These are phyloP conservation scores for Eilema depressum DNA, from an alignment of 2,888 invertebrate genomes.

Conservation along the genomic window DNA sequence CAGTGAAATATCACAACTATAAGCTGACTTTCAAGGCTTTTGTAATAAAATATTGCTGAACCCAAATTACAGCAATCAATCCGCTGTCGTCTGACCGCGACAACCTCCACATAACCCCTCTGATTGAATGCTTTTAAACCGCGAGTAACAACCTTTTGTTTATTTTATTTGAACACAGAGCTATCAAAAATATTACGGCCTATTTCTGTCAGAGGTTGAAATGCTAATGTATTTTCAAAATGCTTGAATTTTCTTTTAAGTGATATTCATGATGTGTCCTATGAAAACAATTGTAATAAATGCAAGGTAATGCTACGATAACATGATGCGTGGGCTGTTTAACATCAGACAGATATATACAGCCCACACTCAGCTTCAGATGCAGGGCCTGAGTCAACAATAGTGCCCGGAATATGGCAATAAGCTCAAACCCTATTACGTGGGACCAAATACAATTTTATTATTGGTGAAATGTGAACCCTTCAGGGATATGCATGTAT, in stretches of 20 bases:
- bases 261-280: no score
- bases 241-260: neutral
- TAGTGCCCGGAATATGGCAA: no score
- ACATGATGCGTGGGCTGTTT: no score
- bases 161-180: neutral
- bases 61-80: neutral
- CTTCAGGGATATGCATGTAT: no score
- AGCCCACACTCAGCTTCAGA: no score
- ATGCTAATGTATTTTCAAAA: neutral
- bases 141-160: neutral
- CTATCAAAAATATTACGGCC: neutral
- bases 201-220: neutral
- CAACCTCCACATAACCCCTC: slow-evolving; percentile 10
- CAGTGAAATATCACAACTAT: neutral
- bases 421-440: no score
- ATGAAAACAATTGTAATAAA: no score
- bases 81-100: neutral
- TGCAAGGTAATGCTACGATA: no score
- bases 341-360: no score
- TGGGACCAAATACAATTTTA: no score
- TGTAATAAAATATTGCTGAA: neutral
- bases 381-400: no score
- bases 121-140: neutral
- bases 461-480: no score
- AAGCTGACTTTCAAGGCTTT: neutral